Evolutionary conservation across 2,888 invertebrate species (phyloP).

Genomic region (Cryptophagus acutangulus): DNA sequence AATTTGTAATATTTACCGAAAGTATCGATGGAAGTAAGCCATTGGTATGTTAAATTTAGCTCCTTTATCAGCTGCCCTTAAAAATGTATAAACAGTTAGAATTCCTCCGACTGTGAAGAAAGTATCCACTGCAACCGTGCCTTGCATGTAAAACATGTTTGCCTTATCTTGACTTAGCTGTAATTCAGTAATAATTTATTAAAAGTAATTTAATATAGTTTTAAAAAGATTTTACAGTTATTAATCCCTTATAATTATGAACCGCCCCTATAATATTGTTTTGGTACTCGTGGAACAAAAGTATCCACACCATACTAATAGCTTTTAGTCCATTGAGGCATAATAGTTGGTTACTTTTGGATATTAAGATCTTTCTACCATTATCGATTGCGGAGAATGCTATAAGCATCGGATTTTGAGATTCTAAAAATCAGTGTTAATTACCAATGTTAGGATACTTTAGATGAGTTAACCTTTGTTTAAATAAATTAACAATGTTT

Average conservation of each 20-base stretch:
- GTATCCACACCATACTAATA: conserved; percentile 5
- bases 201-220: no score
- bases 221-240: no score
- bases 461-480: no score
- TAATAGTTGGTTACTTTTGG: background rate
- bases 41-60: conserved; percentile 38
- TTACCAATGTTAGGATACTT: no score
- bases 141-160: no score
- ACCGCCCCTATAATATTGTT: no score
- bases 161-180: no score
- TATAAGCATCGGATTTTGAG: background rate
- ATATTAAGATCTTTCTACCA: background rate
- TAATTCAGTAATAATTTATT: no score
- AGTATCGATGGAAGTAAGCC: conserved; percentile 16
- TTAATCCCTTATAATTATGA: no score
- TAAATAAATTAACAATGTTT: background rate
- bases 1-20: conserved; percentile 10
- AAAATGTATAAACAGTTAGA: conserved; percentile 48
- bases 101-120: conserved; percentile 59
- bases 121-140: conserved; percentile 52
- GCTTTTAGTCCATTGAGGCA: conserved; percentile 3
- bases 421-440: background rate
- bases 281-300: conserved; percentile 2
- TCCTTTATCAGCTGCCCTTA: conserved; percentile 35
- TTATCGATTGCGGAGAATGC: conserved; percentile 1